These are phyloP conservation scores for Nannospalax galili DNA, from an alignment of 2,113 vertebrate genomes.

Conservation along the genomic window DNA sequence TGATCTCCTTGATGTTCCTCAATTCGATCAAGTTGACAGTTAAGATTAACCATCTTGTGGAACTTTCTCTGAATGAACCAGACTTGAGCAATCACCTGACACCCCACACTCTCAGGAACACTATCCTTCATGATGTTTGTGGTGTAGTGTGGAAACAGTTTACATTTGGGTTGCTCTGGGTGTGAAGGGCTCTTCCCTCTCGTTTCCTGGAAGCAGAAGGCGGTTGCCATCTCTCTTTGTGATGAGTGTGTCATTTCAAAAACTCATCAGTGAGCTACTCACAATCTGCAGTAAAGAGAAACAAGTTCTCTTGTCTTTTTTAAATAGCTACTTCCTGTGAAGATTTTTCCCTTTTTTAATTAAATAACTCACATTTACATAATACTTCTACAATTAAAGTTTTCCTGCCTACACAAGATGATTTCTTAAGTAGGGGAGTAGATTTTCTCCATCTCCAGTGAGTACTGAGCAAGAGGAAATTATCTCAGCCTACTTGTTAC, in stretches of 20 bases:
- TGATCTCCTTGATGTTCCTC: not conserved
- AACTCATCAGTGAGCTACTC: slow-evolving; percentile 35
- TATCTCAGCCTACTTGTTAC: slow-evolving; percentile 49
- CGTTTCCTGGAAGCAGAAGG: slow-evolving; percentile 22
- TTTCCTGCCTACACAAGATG: slow-evolving; percentile 72
- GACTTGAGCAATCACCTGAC: not conserved
- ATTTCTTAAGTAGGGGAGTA: slow-evolving; percentile 62
- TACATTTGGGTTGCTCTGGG: not conserved
- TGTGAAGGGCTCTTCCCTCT: not conserved
- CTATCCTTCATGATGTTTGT: not conserved
- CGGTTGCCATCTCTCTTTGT: not conserved
- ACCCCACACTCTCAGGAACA: not conserved
- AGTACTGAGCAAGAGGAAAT: slow-evolving; percentile 63
- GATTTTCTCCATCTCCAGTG: slow-evolving; percentile 68
- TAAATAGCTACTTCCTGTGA: slow-evolving; percentile 63
- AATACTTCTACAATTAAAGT: slow-evolving; percentile 77
- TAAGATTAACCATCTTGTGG: not conserved
- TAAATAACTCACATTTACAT: slow-evolving; percentile 75
- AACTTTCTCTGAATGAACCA: not conserved
- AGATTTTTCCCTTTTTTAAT: slow-evolving; percentile 55
- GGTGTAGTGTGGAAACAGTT: not conserved
- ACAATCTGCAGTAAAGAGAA: slow-evolving; percentile 46
- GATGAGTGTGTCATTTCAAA: slow-evolving; percentile 43
- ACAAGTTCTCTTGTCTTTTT: slow-evolving; percentile 45
- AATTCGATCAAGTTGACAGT: not conserved